Base-by-base conservation (phyloP, 2,113 vertebrate genomes). In the Rousettus leschenaultii region DNA sequence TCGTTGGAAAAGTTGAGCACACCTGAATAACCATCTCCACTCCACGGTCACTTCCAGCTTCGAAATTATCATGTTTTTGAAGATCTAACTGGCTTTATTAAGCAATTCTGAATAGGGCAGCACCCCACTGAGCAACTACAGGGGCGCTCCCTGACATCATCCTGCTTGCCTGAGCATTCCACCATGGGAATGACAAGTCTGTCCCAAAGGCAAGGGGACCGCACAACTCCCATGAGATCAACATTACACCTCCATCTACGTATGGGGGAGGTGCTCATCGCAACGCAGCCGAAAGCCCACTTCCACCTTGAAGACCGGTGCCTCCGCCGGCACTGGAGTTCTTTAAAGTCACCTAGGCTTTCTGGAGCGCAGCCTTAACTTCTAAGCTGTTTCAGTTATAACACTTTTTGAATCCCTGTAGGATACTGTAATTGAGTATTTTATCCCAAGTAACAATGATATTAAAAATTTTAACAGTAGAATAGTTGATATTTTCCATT, bases 211-310 rank as follows among this genome's bases (percentile, higher is more conserved):
- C 59, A 63, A 51, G 38, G 16, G n/a, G 18, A 11, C 13, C 19
- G 22, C 38, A 5, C 63, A 0, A 22, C 71, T 11, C 45, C 66
- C 75, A 3, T 6, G 5, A 48, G 3, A 55, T 8, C 40, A n/a
- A 2, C 26, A 13, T 1, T 21, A 48, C 6, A 0, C 7, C 30
- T 21, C n/a, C 35, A 3, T 45, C 45, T 55, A 5, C 6, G 7
- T 1, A 26, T 0, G 51, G 51, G 33, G 55, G 26, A 70, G 0
- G 40, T 7, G 1, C 26, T 26, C 78, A 40, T 10, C 83, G 55
- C 87, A 51, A 7, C 4, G 45, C 0, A 7, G 33, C 35, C n/a
- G 9, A 73, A 66, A 61, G n/a, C 5, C 28, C 10, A 26, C 48
- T 18, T 43, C 30, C 43, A 85, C 35, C 35, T 28, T 86, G 30